Conservation (phyloP, 2,888 invertebrate genomes). For the Ceratothoa steindachneri region DNA sequence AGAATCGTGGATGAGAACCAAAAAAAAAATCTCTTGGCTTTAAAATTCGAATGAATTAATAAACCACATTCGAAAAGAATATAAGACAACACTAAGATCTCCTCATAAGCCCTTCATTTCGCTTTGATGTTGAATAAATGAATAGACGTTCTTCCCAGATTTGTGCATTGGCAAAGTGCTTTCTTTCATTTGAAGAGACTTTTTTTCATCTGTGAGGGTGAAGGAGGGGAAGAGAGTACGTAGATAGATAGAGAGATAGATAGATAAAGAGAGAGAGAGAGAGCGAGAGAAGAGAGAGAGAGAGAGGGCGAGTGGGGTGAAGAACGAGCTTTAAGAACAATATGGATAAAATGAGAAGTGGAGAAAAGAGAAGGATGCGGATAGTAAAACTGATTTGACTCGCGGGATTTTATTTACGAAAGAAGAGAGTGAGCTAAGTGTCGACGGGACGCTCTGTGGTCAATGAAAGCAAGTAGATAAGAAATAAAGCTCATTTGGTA, state of each 20-base stretch:
- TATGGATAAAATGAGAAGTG: no score
- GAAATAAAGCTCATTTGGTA: no score
- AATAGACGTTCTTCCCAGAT: slow-evolving; percentile 3
- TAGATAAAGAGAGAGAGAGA: no score
- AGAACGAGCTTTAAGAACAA: no score
- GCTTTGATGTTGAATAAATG: slow-evolving; percentile 15
- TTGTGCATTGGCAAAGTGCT: slow-evolving; percentile 12
- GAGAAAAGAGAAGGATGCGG: no score
- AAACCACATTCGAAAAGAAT: slow-evolving; percentile 11
- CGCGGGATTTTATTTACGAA: no score
- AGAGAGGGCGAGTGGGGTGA: no score
- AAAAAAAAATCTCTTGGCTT: background rate
- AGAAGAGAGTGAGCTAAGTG: no score
- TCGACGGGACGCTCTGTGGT: no score
- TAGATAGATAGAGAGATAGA: background rate
- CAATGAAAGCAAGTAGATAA: no score
- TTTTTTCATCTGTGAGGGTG: background rate
- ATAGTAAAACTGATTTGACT: no score
- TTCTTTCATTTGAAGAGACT: slow-evolving; percentile 8
- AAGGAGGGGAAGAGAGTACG: background rate
- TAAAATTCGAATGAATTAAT: slow-evolving; percentile 7
- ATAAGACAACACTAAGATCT: slow-evolving; percentile 7
- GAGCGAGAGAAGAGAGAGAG: no score
- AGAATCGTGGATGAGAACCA: background rate
- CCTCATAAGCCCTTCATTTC: background rate